A percentile compares a stretch with the other conserved stretches of the same genome.
These are phyloP conservation scores for Balaeniceps rex DNA, from an alignment of 2,113 vertebrate species.

Conservation along the genomic window DNA sequence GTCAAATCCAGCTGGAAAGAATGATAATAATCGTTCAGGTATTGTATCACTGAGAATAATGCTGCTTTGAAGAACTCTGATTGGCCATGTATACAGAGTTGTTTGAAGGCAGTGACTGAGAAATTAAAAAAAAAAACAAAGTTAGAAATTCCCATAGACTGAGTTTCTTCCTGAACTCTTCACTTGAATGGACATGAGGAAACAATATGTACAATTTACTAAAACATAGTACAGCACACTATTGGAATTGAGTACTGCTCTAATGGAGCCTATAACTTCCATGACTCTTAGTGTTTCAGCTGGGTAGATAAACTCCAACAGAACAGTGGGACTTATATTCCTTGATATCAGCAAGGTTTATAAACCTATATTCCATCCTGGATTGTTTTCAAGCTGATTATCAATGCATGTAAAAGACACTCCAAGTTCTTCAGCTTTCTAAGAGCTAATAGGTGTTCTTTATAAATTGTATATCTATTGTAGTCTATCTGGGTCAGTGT, in stretches of 20 bases:
- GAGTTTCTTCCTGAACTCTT: background rate
- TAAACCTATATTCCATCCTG: background rate
- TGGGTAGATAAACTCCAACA: background rate
- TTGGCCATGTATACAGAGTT: background rate
- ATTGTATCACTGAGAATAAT: background rate
- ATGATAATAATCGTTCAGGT: background rate
- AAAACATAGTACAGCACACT: background rate
- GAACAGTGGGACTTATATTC: background rate
- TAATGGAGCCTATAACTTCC: background rate
- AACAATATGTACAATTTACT: background rate
- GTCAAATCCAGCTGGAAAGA: background rate
- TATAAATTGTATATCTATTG: background rate
- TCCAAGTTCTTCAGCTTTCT: background rate
- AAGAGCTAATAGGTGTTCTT: background rate
- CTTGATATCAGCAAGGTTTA: background rate
- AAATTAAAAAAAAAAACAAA: background rate
- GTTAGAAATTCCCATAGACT: background rate
- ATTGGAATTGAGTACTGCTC: background rate
- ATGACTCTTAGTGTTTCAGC: background rate
- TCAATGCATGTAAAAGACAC: background rate
- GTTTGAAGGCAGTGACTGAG: background rate
- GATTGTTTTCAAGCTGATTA: background rate
- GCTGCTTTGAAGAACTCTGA: background rate
- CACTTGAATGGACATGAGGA: background rate
- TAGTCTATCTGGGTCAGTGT: background rate